phyloP scores from a whole-genome alignment of 2,113 vertebrate species.

The Phoenicopterus ruber region DNA sequence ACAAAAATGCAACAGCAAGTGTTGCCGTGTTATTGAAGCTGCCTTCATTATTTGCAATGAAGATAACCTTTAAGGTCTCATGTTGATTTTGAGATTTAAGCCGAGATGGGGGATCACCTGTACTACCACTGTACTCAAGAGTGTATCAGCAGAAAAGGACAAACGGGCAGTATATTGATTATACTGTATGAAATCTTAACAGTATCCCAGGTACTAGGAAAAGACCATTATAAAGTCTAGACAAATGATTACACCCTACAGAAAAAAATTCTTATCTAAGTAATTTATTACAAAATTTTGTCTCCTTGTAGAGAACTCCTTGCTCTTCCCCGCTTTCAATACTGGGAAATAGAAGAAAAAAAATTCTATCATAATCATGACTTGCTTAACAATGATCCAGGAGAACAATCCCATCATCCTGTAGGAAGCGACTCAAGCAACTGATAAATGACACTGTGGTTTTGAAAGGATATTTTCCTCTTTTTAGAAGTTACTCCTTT shows the following conservation, averaged over 20 bases:
- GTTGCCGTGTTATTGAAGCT: neutral
- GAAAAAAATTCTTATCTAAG: neutral
- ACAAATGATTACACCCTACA: neutral
- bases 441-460: neutral
- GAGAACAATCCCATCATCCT: neutral
- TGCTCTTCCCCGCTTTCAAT: neutral
- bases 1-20: rapidly evolving
- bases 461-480: neutral
- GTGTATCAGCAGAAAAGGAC: neutral
- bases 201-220: neutral
- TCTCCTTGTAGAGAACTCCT: neutral
- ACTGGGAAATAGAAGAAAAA: neutral
- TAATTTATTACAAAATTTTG: neutral
- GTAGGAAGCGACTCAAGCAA: neutral
- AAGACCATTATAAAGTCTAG: neutral
- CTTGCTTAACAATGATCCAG: neutral
- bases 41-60: neutral
- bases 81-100: neutral
- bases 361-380: neutral
- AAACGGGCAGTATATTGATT: neutral
- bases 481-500: neutral
- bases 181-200: neutral
- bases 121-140: neutral
- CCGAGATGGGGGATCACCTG: neutral
- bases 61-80: neutral